Base-by-base conservation (phyloP, 2,888 invertebrate species). In the Hydriomena furcata region DNA sequence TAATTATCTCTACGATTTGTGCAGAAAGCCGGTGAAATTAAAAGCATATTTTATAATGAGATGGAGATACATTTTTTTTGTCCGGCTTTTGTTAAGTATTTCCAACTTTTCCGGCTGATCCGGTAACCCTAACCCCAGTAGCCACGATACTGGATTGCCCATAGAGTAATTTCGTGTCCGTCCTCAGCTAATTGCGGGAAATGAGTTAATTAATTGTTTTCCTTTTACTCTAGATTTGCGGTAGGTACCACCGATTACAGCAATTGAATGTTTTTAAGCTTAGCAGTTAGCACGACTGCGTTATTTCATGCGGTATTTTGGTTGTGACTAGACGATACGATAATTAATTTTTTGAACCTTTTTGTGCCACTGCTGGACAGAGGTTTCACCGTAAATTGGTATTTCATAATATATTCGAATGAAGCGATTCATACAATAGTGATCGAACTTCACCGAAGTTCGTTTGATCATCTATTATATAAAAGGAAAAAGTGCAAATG, bases 161-260 rank as follows among this genome's bases (percentile, higher is more conserved):
- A 71, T 73, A 82, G 75, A 82, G 80, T 84, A 82, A 85, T 82
- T 82, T 73, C 65, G 73, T 76, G 79, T 76, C 83, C 74, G 82
- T 75, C 76, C 77, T 75, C 72, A 72, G 79, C 73, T 87, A 86
- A 88, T 85, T 82, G 80, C 72, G 77, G 84, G 82, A 84, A 87
- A 86, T 83, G 71, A 78, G 72, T 77, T 78, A 80, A 84, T 86
- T 84, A 82, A 85, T 84, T 83, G 82, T 83, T 84, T 84, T 84
- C 82, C 82, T 85, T 83, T 80, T 74, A 70, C 73, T 73, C 68
- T 65, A 71, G 75, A 77, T 78, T 79, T 79, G 73, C 68, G 64
- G 71, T 66, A 66, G 64, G 71, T 66, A 66, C 66, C 43, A 48
- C 38, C 55, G 46, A 55, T 55, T 57, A 60, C 51, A 51, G 43